Evolutionary conservation across 2,113 vertebrate genomes (phyloP), one percentile per base, ranked within the genome.

Genomic region (Thalassarche chlororhynchos): DNA sequence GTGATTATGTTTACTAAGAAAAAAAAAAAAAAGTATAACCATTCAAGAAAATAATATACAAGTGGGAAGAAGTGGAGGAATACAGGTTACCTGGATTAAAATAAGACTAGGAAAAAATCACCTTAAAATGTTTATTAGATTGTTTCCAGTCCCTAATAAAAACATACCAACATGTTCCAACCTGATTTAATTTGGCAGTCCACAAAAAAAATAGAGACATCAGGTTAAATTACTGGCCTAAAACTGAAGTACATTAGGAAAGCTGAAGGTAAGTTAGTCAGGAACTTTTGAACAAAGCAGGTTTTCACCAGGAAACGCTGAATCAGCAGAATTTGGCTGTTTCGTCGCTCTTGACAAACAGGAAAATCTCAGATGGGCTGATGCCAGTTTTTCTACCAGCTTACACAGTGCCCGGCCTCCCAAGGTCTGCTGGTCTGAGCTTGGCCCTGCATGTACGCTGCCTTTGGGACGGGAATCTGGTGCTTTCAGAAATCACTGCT

Each of bases 321-420:
- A 60, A 42, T 78, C 17, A 57, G 26, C 36, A 70, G 25, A 54
- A 84, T 72, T 52, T 54, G 28, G 5, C 18, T 51, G 12, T 52
- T 78, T 32, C 2, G 3, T 54, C 0, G 0, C 24, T 79, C n/a
- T 42, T 5, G 8, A 84, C 9, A 36, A 86, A 52, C 40, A 79
- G 17, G 18, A 89, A 49, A 66, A 55, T 26, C n/a, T 68, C 9
- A 0, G 13, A 29, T 31, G 10, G 38, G 17, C 5, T 25, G 12
- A 42, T n/a, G n/a, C 11, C n/a, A 66, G 19, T 0, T 66, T 90
- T 68, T 49, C 14, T 54, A 11, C 42, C 46, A 47, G 21, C 16
- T 68, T 40, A 9, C 2, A 0, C 21, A 40, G 10, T 17, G 17
- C 12, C 34, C 2, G 0, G 17, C 7, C 6, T 82, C 44, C 5